Conservation (phyloP, 2,888 invertebrate species). For the Silvanus unidentatus region DNA sequence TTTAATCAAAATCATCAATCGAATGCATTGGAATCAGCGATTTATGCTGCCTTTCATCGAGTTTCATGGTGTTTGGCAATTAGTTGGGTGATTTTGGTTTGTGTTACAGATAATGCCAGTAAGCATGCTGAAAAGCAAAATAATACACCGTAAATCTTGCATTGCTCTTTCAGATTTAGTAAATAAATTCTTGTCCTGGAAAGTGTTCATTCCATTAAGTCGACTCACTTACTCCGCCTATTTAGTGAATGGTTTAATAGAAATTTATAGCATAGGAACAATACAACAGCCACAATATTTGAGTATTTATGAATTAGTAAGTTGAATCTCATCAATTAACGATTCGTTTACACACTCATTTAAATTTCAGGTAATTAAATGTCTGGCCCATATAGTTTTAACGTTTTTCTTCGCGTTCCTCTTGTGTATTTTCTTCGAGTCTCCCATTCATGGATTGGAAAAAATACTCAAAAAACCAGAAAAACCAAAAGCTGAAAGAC, state of each 20-base stretch:
- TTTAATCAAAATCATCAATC: constrained; percentile 58
- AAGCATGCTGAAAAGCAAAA: constrained; percentile 19
- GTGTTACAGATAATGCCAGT: constrained; percentile 62
- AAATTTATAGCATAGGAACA: constrained; percentile 58
- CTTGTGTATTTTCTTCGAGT: constrained; percentile 63
- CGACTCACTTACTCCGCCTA: constrained; percentile 69
- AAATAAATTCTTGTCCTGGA: constrained; percentile 55
- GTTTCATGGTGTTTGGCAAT: constrained; percentile 63
- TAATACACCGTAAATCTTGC: no score
- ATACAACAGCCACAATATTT: constrained; percentile 56
- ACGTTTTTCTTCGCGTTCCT: constrained; percentile 59
- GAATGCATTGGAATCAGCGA: constrained; percentile 55
- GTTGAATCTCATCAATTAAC: constrained; percentile 21
- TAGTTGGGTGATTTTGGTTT: constrained; percentile 63
- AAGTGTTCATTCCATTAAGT: constrained; percentile 59
- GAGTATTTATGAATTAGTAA: constrained; percentile 58
- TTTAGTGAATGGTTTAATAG: constrained; percentile 64
- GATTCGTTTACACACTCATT: neutral
- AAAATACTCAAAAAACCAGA: constrained; percentile 55
- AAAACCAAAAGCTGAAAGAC: neutral
- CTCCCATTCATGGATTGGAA: constrained; percentile 65
- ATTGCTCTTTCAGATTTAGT: constrained; percentile 53
- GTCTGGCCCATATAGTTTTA: constrained; percentile 54
- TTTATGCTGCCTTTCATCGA: constrained; percentile 61
- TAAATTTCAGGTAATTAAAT: constrained; percentile 49